Conservation (phyloP, 2,797 vertebrate species). For the Microchirus variegatus region DNA sequence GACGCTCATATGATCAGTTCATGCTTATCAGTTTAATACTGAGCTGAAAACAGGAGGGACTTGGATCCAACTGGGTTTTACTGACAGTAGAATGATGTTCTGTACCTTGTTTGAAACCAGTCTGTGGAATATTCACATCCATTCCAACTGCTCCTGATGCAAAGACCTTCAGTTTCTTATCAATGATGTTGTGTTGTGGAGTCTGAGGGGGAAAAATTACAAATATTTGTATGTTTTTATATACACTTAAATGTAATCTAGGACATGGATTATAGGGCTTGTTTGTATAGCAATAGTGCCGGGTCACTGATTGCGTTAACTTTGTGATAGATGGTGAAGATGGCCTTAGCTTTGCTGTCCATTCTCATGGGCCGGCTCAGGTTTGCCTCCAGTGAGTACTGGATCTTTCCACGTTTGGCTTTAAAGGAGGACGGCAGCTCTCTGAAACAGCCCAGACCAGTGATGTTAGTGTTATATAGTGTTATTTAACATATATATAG, state of each 20-base stretch:
- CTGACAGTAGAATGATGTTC: background rate
- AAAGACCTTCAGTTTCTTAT: conserved; percentile 69
- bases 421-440: conserved; percentile 61
- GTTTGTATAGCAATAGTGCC: conserved; percentile 18
- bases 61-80: too few species aligned
- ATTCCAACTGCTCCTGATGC: conserved; percentile 66
- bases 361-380: conserved; percentile 59
- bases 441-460: conserved; percentile 38
- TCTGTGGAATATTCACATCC: conserved; percentile 59
- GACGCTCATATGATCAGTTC: too few species aligned
- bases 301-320: conserved; percentile 12
- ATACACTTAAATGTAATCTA: too few species aligned
- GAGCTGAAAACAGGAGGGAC: too few species aligned
- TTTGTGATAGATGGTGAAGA: conserved; percentile 52
- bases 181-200: conserved; percentile 49
- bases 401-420: conserved; percentile 48
- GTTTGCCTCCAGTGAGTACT: conserved; percentile 61
- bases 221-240: background rate
- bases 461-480: too few species aligned
- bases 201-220: conserved; percentile 38
- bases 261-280: background rate
- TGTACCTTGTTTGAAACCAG: conserved; percentile 57
- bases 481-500: too few species aligned
- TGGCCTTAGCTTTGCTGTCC: conserved; percentile 55
- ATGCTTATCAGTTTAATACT: too few species aligned